Conservation (phyloP, 1,140 invertebrate species). For the Tetramorium parvispinum region DNA sequence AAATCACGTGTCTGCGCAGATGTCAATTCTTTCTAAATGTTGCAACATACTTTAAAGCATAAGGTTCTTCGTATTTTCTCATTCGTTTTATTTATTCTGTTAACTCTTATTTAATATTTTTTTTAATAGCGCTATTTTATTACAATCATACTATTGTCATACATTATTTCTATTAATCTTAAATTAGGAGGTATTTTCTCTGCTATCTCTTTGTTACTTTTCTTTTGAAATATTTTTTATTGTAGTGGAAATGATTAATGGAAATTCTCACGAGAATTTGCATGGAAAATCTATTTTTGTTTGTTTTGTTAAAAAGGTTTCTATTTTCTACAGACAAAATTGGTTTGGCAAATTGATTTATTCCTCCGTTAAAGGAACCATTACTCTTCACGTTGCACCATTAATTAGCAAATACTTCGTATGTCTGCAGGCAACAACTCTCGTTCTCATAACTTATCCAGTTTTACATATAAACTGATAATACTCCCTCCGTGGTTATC, state of each 20-base stretch:
- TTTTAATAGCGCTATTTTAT: neutral
- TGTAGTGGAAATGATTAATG: neutral
- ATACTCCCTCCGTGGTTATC: slow-evolving; percentile 29
- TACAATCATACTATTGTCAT: neutral
- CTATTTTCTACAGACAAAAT: slow-evolving; percentile 8
- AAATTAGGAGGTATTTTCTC: neutral
- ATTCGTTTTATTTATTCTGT: neutral
- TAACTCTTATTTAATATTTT: neutral
- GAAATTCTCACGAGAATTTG: neutral
- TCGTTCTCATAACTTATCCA: slow-evolving; percentile 21
- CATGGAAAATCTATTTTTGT: neutral
- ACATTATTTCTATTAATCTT: neutral
- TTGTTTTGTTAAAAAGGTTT: neutral
- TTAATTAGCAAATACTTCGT: slow-evolving; percentile 23
- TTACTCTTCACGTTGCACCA: neutral
- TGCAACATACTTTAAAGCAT: neutral
- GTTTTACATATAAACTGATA: slow-evolving; percentile 31
- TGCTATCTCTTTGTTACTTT: neutral
- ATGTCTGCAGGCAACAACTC: neutral
- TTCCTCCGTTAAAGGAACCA: neutral
- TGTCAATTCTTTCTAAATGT: neutral
- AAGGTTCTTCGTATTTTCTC: neutral
- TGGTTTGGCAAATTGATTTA: neutral
- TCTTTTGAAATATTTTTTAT: neutral
- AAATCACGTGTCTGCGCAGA: neutral